Base-by-base conservation (phyloP, 2,888 invertebrate species). In the Adelphocoris suturalis region DNA sequence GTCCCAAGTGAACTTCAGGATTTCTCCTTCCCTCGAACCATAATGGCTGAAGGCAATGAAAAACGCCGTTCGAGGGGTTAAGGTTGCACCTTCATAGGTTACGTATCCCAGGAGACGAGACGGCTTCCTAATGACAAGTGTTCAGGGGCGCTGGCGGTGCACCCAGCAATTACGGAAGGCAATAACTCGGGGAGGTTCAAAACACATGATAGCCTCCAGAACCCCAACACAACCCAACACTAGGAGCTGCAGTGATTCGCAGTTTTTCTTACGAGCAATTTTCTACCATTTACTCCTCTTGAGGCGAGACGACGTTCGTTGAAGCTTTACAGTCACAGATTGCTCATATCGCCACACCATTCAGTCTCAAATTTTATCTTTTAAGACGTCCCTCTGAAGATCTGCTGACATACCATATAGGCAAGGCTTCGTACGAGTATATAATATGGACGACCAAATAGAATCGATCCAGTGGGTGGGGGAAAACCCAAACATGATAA, bases 121-220 rank as follows among this genome's bases (percentile, higher is more conserved):
- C 52, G 68, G 61, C 23, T 23, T 68, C 68, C 68, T 68, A 68
- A 68, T 68, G 68, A 68, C 68, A 68, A 68, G 68, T 68, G 68
- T 68, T 68, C 68, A 68, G 23, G 19, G 12, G 23, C 9, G 19
- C 12, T 23, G 19, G 68, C 0, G 68, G 68, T 12, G 52, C 52
- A 52, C 68, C 23, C 68, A 27, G 68, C 68, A 68, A 68, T 68
- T 68, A 68, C 68, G 23, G 23, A 57, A 27, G 68, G 68, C 68
- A 68, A 68, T 68, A 68, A 68, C 68, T 68, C 68, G 68, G 27
- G 19, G 7, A 37, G 68, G 68, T 27, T 68, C 68, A 68, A 68
- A 68, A 68, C 68, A 68, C 68, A 68, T 68, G 68, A 68, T 68
- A 23, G 68, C 23, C 68, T 27, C 68, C 5, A 23, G 23, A 68